Evolutionary conservation across 2,113 vertebrate species (phyloP).

Genomic region (Sterrhoptilus dennistouni): DNA sequence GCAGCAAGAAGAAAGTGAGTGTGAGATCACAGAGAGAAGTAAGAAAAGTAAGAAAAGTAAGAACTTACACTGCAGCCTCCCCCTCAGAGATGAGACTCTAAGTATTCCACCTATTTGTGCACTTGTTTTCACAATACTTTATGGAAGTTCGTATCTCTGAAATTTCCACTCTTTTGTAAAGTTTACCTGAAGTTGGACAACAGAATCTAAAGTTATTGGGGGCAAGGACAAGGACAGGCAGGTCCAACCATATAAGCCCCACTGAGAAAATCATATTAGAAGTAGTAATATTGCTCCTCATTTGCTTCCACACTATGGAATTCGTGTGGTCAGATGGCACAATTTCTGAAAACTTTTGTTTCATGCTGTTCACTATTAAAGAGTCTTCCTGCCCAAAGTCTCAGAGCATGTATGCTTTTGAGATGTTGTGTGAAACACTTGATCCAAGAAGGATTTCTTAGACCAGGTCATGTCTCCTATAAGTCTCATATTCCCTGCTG

Average conservation of each 20-base stretch:
- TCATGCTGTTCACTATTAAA: background rate
- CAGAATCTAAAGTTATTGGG: background rate
- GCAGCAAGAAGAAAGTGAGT: background rate
- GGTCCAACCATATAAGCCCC: background rate
- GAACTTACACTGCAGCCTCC: background rate
- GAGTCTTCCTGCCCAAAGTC: background rate
- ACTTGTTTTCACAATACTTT: background rate
- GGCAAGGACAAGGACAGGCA: background rate
- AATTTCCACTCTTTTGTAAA: background rate
- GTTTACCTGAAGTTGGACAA: background rate
- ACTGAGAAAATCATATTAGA: background rate
- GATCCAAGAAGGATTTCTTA: background rate
- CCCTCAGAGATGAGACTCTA: background rate
- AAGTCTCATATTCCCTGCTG: conserved; percentile 74
- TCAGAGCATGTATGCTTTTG: background rate
- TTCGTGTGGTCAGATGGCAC: background rate
- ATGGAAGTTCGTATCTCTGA: background rate
- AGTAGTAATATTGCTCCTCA: background rate
- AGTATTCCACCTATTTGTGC: background rate
- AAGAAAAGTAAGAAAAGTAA: background rate
- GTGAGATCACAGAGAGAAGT: background rate
- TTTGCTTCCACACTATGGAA: background rate
- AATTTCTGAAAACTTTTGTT: background rate
- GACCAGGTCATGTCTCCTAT: background rate
- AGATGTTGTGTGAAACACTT: background rate